Conservation (phyloP, 2,113 vertebrate species). For the Atlantisia rogersi region DNA sequence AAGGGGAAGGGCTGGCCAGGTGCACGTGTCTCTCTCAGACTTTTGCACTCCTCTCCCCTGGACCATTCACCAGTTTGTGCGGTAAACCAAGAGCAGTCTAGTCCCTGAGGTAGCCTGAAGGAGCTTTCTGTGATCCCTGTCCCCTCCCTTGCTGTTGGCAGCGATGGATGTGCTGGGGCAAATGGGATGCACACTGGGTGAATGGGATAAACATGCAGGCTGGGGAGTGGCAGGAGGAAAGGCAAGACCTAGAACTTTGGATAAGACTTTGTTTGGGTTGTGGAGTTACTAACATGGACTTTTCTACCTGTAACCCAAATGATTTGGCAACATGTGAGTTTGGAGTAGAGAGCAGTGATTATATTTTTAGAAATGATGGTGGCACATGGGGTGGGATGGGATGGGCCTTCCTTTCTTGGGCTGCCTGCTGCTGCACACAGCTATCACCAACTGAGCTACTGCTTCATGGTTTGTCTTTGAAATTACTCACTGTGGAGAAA, state of each 20-base stretch:
- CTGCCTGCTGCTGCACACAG: neutral
- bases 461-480: conserved; percentile 28
- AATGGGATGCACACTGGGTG: neutral
- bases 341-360: neutral
- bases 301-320: neutral
- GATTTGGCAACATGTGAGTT: neutral
- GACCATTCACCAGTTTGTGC: neutral
- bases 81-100: neutral
- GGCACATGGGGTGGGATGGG: neutral
- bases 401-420: neutral
- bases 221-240: neutral
- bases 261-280: neutral
- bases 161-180: neutral
- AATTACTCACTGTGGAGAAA: conserved; percentile 33
- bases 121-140: neutral
- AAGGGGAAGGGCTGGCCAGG: neutral
- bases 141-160: neutral
- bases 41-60: neutral
- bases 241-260: neutral
- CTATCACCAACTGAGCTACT: neutral
- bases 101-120: neutral
- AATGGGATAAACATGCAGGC: neutral
- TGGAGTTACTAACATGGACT: neutral
- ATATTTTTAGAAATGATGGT: neutral
- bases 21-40: neutral